Conservation (phyloP, 1,140 invertebrate genomes). For the Manduca sexta region DNA sequence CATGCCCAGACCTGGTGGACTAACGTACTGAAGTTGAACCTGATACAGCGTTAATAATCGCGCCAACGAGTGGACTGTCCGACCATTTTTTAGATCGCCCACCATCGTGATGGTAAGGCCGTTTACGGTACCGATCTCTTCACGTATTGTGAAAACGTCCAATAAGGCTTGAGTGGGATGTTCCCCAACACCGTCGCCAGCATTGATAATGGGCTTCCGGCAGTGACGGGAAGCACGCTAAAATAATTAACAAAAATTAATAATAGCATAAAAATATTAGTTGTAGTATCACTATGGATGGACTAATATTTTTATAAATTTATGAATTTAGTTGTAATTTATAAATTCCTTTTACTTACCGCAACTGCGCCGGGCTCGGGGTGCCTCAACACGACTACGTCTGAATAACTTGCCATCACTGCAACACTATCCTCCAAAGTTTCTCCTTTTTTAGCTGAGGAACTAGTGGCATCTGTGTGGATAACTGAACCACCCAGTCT, state of each 20-base stretch:
- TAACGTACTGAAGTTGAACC: slow-evolving; percentile 92
- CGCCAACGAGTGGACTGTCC: slow-evolving; percentile 98
- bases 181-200: slow-evolving; percentile 98
- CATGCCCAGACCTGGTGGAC: slow-evolving; percentile 90
- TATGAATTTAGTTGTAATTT: not conserved
- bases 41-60: slow-evolving; percentile 92
- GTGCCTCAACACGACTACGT: slow-evolving; percentile 95
- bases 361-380: slow-evolving; percentile 92
- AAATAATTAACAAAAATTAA: slow-evolving; percentile 23
- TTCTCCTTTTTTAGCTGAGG: slow-evolving; percentile 98
- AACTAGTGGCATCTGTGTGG: slow-evolving; percentile 90
- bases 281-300: not conserved
- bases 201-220: slow-evolving; percentile 95
- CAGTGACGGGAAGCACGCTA: slow-evolving; percentile 87
- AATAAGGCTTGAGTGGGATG: slow-evolving; percentile 98
- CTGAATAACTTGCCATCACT: slow-evolving; percentile 90
- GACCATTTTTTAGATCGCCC: slow-evolving; percentile 97
- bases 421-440: slow-evolving; percentile 91
- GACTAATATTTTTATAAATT: not conserved
- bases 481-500: slow-evolving; percentile 94
- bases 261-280: not conserved
- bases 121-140: slow-evolving; percentile 99
- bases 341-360: slow-evolving; percentile 74
- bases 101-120: slow-evolving; percentile 94
- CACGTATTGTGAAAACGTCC: slow-evolving; percentile 98